These are phyloP conservation scores for Wiebesia pumilae DNA, from an alignment of 1,140 invertebrate genomes.

Conservation along the genomic window DNA sequence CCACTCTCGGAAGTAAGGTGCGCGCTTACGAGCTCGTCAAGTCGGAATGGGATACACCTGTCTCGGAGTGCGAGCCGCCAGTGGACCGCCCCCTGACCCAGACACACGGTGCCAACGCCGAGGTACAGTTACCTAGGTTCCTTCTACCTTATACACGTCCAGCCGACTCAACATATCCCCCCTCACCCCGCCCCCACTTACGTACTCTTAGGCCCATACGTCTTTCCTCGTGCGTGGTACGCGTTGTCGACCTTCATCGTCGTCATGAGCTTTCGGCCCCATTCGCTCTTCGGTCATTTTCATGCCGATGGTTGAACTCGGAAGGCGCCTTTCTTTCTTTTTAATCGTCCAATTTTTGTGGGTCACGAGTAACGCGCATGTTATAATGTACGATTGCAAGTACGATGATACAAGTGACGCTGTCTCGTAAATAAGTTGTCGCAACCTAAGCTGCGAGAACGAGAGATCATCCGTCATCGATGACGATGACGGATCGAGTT, in stretches of 20 bases:
- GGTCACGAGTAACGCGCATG: not conserved
- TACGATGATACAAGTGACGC: too few relatives aligned
- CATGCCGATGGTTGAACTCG: not conserved
- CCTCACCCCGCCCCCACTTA: not conserved
- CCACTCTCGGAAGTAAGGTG: slow-evolving; percentile 54
- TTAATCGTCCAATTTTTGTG: not conserved
- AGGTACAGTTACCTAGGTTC: slow-evolving; percentile 76
- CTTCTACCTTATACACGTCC: slow-evolving; percentile 48
- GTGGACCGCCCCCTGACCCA: slow-evolving; percentile 78
- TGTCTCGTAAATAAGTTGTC: too few relatives aligned
- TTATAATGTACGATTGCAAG: not conserved
- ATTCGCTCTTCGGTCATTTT: not conserved
- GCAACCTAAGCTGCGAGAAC: too few relatives aligned
- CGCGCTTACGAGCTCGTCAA: slow-evolving; percentile 69
- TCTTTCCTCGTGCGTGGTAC: not conserved
- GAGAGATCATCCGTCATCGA: too few relatives aligned
- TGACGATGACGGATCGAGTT: too few relatives aligned
- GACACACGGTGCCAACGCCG: slow-evolving; percentile 68
- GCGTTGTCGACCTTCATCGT: not conserved
- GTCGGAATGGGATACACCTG: slow-evolving; percentile 78
- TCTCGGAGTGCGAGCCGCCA: slow-evolving; percentile 62
- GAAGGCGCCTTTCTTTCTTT: not conserved
- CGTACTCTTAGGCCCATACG: too few relatives aligned
- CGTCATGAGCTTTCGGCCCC: not conserved
- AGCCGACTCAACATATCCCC: not conserved